A percentile compares a stretch with the other conserved stretches of the same genome.
Conservation (phyloP, 2,113 vertebrate genomes). For the Bujurquina vittata region DNA sequence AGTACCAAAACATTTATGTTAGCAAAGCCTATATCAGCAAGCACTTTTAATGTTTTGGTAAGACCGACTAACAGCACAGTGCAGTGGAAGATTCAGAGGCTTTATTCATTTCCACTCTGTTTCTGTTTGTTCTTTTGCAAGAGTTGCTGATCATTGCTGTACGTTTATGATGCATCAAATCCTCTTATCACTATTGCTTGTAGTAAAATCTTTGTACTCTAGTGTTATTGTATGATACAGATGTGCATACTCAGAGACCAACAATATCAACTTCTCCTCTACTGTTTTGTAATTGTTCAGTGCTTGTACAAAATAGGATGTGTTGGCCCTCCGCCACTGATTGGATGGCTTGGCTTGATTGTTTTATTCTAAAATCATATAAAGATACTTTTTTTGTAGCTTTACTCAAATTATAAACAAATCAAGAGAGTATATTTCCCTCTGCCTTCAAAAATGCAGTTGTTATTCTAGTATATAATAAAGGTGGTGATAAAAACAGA, state of each 20-base stretch:
- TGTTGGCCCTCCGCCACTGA: not conserved
- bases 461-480: no score
- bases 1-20: conserved; percentile 30
- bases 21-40: conserved; percentile 43
- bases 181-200: not conserved
- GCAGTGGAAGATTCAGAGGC: conserved; percentile 17
- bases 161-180: not conserved
- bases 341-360: not conserved
- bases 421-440: no score
- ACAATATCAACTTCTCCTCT: not conserved
- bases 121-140: conserved; percentile 15
- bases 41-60: conserved; percentile 50
- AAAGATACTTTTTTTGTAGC: no score
- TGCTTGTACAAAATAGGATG: not conserved
- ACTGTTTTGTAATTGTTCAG: not conserved
- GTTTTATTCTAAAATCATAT: no score
- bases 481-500: no score
- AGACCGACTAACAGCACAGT: conserved; percentile 29
- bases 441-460: no score
- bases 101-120: conserved; percentile 35
- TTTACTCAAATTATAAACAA: no score
- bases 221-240: no score
- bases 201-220: not conserved
- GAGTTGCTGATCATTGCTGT: conserved; percentile 7
- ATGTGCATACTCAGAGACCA: not conserved